Evolutionary conservation across 2,113 vertebrate species (phyloP).

Genomic region (Ranitomeya imitator): DNA sequence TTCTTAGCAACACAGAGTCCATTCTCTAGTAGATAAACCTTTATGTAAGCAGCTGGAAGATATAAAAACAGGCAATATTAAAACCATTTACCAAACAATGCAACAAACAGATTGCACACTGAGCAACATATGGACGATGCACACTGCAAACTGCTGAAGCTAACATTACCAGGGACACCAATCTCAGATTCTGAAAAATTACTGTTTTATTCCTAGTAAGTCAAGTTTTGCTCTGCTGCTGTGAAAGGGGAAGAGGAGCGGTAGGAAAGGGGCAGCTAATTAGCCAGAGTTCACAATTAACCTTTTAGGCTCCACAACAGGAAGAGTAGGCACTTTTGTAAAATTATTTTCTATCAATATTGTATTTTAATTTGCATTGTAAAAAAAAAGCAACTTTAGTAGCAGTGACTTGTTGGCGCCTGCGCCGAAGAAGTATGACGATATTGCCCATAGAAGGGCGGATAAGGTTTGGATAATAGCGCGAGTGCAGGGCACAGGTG

Average conservation of each 20-base stretch:
- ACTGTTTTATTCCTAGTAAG: not conserved
- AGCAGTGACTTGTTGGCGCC: too few species aligned
- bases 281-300: not conserved
- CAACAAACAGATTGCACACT: constrained; percentile 3
- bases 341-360: too few species aligned
- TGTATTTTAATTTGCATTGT: too few species aligned
- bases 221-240: not conserved
- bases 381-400: too few species aligned
- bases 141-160: constrained; percentile 8
- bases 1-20: constrained; percentile 93
- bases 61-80: constrained; percentile 43
- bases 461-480: too few species aligned
- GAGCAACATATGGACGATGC: constrained; percentile 23
- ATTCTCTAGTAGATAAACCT: constrained; percentile 96
- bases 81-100: constrained; percentile 12
- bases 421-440: too few species aligned
- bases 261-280: not conserved
- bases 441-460: too few species aligned
- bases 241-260: not conserved
- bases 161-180: not conserved
- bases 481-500: too few species aligned
- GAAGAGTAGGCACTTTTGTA: too few species aligned
- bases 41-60: constrained; percentile 93
- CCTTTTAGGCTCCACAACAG: not conserved
- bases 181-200: not conserved